Conservation (phyloP, 2,797 vertebrate genomes). For the Orestias chungarensis region DNA sequence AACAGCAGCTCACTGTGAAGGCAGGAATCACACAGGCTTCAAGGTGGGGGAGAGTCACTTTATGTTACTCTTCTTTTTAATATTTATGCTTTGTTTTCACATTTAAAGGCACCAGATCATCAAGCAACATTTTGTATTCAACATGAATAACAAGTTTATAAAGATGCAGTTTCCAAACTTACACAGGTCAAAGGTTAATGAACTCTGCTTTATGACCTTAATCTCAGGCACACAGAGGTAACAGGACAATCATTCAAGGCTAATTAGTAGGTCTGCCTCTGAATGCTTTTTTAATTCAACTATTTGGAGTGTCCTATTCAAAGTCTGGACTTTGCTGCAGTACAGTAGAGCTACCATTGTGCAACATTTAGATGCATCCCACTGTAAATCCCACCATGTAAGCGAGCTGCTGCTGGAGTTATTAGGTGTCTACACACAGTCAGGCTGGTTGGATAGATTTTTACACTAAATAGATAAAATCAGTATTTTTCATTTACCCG, state of each 20-base stretch:
- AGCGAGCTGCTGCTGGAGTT: no score
- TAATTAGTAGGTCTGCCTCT: neutral
- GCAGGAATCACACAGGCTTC: neutral
- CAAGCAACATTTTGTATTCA: neutral
- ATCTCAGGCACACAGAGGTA: neutral
- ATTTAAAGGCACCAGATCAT: neutral
- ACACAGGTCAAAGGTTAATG: no score
- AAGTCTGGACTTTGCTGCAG: neutral
- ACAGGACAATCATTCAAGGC: neutral
- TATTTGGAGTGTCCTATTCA: neutral
- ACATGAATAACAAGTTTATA: neutral
- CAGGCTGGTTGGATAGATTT: no score
- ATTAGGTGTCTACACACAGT: no score
- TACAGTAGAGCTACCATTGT: no score
- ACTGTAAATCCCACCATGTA: no score
- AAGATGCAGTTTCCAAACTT: neutral
- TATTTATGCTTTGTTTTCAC: neutral
- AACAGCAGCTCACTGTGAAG: slow-evolving; percentile 84
- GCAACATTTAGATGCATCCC: no score
- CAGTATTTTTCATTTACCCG: no score
- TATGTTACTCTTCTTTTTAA: no score
- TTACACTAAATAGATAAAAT: no score
- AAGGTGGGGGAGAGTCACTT: no score
- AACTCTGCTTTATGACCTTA: neutral
- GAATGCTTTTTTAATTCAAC: neutral